These are phyloP conservation scores for Onychomys arenicola DNA, from an alignment of 2,797 vertebrate genomes.

Conservation along the genomic window DNA sequence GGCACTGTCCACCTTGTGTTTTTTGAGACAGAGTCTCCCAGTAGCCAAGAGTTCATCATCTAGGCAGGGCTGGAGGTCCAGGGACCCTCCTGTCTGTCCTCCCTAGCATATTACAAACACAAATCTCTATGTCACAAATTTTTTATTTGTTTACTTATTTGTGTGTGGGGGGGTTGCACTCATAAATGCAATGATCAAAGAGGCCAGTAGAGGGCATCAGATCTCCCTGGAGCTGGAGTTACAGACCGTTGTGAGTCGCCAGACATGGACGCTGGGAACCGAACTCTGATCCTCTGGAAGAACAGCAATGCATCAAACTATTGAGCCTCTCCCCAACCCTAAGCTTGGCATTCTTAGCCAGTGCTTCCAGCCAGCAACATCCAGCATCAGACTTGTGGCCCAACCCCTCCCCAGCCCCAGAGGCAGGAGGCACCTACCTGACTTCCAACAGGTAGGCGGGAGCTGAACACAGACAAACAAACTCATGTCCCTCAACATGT, in stretches of 20 bases:
- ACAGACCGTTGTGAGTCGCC: background rate
- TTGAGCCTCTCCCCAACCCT: background rate
- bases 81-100: background rate
- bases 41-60: background rate
- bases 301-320: background rate
- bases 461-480: background rate
- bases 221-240: background rate
- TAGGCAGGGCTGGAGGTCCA: too few species aligned
- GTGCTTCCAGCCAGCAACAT: background rate
- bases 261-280: background rate
- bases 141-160: background rate
- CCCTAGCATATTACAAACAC: background rate
- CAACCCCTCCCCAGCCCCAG: background rate
- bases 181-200: background rate
- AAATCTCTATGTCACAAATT: background rate
- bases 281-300: background rate
- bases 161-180: background rate
- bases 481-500: background rate
- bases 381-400: background rate
- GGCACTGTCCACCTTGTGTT: background rate
- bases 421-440: background rate
- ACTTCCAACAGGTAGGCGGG: accelerated
- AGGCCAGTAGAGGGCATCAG: background rate
- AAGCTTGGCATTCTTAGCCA: background rate
- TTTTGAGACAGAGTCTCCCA: background rate